These are phyloP conservation scores for Hippopotamyrus pictus DNA, from an alignment of 2,797 vertebrate genomes.

Conservation along the genomic window DNA sequence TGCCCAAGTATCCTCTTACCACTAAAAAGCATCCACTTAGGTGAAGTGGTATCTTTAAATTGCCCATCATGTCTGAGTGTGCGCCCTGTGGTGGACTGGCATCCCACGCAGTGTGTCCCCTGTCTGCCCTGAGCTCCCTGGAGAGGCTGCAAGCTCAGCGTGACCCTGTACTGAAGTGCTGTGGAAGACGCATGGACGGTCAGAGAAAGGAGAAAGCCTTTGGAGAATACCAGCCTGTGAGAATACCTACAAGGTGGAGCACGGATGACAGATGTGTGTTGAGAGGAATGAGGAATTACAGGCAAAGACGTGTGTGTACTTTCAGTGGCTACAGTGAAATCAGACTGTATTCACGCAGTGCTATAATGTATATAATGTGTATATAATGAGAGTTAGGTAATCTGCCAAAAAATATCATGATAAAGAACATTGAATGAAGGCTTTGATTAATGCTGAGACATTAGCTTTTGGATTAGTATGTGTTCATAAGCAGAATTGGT, in stretches of 20 bases:
- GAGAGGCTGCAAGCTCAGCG: neutral
- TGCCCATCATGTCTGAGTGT: neutral
- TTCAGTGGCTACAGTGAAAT: neutral
- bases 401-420: neutral
- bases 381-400: neutral
- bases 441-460: neutral
- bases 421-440: neutral
- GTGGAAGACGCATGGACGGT: neutral
- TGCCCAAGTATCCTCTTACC: neutral
- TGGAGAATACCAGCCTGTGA: neutral
- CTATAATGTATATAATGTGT: neutral
- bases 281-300: neutral
- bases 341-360: neutral
- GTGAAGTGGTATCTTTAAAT: neutral
- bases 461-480: neutral
- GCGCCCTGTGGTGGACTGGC: neutral
- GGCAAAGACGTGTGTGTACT: neutral
- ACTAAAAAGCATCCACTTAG: neutral
- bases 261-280: neutral
- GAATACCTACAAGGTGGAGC: neutral
- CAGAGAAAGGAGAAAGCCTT: neutral
- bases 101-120: too few relatives aligned
- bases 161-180: neutral
- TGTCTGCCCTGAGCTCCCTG: neutral
- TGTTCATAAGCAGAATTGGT: neutral